These are phyloP conservation scores for Lates calcarifer DNA, from an alignment of 2,113 vertebrate species.

Conservation along the genomic window DNA sequence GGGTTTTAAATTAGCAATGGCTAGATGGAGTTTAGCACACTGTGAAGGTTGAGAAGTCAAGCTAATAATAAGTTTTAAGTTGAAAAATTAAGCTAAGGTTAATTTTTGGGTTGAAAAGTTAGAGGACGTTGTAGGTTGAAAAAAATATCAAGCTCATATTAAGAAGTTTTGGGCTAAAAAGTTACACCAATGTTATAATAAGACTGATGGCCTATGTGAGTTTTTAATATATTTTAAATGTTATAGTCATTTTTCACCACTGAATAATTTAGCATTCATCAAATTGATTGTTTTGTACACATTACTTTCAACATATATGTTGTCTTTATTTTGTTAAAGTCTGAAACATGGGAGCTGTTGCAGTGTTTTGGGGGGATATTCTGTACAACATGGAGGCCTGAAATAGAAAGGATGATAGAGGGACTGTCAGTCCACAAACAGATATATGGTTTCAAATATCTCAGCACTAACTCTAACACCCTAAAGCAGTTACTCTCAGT, in stretches of 20 bases:
- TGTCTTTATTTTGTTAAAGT: no score
- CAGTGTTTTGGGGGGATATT: not conserved
- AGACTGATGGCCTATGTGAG: not conserved
- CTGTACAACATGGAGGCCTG: not conserved
- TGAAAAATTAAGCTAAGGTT: no score
- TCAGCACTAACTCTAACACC: not conserved
- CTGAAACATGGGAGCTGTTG: not conserved
- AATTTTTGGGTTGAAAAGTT: not conserved
- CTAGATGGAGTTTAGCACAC: not conserved
- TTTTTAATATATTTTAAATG: not conserved
- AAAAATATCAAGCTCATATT: no score
- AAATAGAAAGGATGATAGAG: not conserved
- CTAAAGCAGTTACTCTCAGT: constrained; percentile 2
- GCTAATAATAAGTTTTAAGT: not conserved
- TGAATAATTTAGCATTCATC: not conserved
- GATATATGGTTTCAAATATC: constrained; percentile 8
- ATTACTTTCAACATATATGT: not conserved
- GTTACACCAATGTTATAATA: no score
- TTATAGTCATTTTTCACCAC: no score
- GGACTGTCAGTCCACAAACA: not conserved
- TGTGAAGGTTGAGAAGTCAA: not conserved
- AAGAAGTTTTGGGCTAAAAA: no score
- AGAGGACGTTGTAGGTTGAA: no score
- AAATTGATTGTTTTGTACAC: not conserved
- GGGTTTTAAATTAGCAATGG: not conserved